These are phyloP conservation scores for Nineta flava DNA, from an alignment of 2,888 invertebrate species.

Conservation along the genomic window DNA sequence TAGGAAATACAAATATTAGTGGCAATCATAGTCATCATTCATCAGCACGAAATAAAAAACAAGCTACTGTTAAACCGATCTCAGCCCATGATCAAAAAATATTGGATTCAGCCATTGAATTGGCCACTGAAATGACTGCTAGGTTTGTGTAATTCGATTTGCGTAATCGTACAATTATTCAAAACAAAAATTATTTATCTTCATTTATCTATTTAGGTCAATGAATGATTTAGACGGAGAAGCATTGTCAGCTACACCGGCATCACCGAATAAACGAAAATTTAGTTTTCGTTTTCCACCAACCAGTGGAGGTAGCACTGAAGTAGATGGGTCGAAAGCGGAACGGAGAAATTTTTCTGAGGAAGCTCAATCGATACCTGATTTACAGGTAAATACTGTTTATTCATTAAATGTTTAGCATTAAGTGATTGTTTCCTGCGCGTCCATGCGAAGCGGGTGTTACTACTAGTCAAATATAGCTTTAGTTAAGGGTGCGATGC, in stretches of 20 bases:
- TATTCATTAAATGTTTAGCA: neutral
- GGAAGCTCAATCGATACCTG: slow-evolving; percentile 70
- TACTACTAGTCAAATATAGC: too few species aligned
- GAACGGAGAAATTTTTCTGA: slow-evolving; percentile 81
- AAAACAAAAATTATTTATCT: neutral
- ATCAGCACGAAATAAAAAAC: slow-evolving; percentile 10
- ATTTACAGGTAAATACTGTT: slow-evolving; percentile 57
- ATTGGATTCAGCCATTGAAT: slow-evolving; percentile 79
- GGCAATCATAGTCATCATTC: slow-evolving; percentile 26
- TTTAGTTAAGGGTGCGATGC: too few species aligned
- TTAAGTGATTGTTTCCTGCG: neutral
- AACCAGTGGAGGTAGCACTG: slow-evolving; percentile 21
- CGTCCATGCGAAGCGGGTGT: too few species aligned
- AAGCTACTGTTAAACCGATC: slow-evolving; percentile 67
- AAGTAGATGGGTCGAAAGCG: slow-evolving; percentile 40
- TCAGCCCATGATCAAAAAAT: slow-evolving; percentile 86
- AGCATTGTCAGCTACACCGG: slow-evolving; percentile 34
- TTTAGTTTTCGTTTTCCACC: slow-evolving; percentile 63
- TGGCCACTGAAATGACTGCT: slow-evolving; percentile 81
- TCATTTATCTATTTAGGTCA: slow-evolving; percentile 25
- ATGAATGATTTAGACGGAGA: slow-evolving; percentile 43
- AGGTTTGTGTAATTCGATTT: slow-evolving; percentile 30
- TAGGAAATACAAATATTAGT: slow-evolving; percentile 12
- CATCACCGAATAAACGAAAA: slow-evolving; percentile 54
- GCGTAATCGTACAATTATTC: neutral